Evolutionary conservation across 2,888 invertebrate species (phyloP).

Genomic region (Parasteatoda lunata): DNA sequence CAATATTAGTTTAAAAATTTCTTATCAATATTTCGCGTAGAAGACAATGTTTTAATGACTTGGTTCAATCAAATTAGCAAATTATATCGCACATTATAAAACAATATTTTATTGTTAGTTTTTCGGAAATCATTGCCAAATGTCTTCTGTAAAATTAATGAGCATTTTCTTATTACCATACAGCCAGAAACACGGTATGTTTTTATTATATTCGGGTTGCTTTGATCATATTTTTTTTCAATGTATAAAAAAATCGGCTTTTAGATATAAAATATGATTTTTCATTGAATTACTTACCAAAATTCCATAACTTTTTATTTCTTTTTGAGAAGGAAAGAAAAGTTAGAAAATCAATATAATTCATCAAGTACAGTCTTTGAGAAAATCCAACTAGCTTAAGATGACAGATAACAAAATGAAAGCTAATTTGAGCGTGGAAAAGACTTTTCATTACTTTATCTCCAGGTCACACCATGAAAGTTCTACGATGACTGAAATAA

Average conservation of each 20-base stretch:
- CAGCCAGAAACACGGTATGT: too few relatives aligned
- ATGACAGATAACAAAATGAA: conserved; percentile 45
- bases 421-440: conserved; percentile 36
- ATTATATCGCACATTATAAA: too few relatives aligned
- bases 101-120: too few relatives aligned
- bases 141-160: too few relatives aligned
- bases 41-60: conserved; percentile 35
- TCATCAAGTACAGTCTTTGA: conserved; percentile 10
- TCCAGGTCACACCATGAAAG: conserved; percentile 18
- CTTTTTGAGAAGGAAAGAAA: conserved; percentile 3
- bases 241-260: too few relatives aligned
- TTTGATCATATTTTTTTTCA: too few relatives aligned
- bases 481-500: conserved; percentile 6
- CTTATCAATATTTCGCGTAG: conserved; percentile 34
- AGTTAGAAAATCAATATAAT: conserved; percentile 23
- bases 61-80: too few relatives aligned
- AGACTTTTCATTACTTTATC: conserved; percentile 37
- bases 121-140: too few relatives aligned
- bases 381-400: conserved; percentile 31
- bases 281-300: not conserved
- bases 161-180: too few relatives aligned
- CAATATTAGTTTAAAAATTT: conserved; percentile 35
- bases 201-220: too few relatives aligned
- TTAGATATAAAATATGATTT: too few relatives aligned
- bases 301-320: not conserved